phyloP scores from a whole-genome alignment of 2,797 vertebrate species.

The Sibirionetta formosa region DNA sequence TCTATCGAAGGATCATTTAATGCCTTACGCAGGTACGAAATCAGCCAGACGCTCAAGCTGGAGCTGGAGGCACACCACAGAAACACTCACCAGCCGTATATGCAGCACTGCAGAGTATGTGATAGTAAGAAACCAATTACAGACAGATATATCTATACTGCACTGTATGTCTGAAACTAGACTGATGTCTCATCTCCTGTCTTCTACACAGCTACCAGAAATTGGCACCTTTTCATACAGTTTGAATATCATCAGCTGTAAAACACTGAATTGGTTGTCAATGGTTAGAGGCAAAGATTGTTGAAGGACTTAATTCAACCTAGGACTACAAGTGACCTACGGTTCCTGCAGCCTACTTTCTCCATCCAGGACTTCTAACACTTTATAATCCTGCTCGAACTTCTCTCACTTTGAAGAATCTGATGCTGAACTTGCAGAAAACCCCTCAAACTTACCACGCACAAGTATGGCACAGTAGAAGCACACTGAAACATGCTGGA shows the following conservation, averaged over 20 bases:
- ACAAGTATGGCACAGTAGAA: neutral
- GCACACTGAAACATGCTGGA: neutral
- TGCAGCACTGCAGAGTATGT: accelerated
- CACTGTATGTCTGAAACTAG: neutral
- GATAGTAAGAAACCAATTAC: neutral
- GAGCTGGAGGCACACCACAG: neutral
- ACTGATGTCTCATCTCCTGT: neutral
- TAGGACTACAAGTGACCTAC: neutral
- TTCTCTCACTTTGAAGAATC: neutral
- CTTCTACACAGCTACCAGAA: neutral
- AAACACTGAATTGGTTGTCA: neutral
- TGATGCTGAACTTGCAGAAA: neutral
- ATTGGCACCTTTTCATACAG: neutral
- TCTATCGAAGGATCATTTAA: neutral
- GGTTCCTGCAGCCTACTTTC: neutral
- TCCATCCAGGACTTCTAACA: neutral
- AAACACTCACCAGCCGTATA: neutral
- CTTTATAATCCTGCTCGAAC: neutral
- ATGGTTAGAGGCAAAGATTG: neutral
- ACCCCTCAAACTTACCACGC: neutral
- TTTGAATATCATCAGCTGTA: neutral
- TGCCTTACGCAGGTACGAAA: neutral
- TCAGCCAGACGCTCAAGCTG: neutral
- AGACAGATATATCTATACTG: neutral
- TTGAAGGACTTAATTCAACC: neutral